These are phyloP conservation scores for Epistrophe grossulariae DNA, from an alignment of 2,888 invertebrate species.

Conservation along the genomic window DNA sequence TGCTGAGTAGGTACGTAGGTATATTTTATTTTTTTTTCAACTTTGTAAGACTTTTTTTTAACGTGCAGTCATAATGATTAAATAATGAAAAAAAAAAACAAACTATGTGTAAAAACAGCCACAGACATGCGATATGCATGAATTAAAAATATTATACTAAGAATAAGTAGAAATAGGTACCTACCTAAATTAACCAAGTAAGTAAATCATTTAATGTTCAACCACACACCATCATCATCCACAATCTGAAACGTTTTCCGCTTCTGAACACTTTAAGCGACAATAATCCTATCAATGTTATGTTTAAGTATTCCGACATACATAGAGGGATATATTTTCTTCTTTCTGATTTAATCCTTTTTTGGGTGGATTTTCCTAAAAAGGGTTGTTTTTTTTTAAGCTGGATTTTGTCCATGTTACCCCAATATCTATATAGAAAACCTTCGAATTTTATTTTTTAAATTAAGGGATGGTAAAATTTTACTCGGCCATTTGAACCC, in stretches of 20 bases:
- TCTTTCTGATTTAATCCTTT: constrained; percentile 42
- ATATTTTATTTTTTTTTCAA: not conserved
- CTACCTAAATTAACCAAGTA: not conserved
- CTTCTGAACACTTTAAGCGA: not conserved
- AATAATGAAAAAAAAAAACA: constrained; percentile 5
- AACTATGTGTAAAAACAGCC: constrained; percentile 54
- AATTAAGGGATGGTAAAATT: constrained; percentile 24
- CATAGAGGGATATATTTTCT: constrained; percentile 5
- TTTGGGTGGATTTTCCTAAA: constrained; percentile 31
- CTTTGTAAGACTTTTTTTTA: not conserved
- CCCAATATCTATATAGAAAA: not conserved
- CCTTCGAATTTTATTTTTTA: constrained; percentile 3
- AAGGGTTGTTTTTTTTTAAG: constrained; percentile 18
- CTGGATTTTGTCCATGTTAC: constrained; percentile 11
- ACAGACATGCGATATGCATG: constrained; percentile 53
- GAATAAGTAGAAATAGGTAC: too few species aligned
- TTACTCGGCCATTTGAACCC: constrained; percentile 52
- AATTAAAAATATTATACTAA: constrained; percentile 17
- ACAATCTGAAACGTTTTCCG: not conserved
- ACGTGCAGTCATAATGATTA: not conserved
- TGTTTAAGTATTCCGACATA: not conserved
- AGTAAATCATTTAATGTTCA: constrained; percentile 15
- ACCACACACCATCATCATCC: not conserved
- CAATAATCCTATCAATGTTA: constrained; percentile 50
- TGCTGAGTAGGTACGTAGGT: not conserved